Evolutionary conservation across 2,797 vertebrate genomes (phyloP).

Genomic region (Streptopelia turtur): DNA sequence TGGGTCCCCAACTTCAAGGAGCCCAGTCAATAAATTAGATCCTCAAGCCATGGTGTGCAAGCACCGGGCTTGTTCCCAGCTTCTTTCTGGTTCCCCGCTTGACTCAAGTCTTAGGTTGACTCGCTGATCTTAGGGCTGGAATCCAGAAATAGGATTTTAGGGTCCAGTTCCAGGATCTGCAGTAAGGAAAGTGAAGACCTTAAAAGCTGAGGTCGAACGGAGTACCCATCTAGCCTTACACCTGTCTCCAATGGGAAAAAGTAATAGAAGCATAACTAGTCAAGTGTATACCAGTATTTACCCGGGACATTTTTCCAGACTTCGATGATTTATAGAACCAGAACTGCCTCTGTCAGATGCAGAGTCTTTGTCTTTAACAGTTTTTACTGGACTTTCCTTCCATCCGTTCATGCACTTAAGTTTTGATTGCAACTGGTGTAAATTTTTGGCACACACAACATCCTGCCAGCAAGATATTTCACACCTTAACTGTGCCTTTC

Average conservation of each 20-base stretch:
- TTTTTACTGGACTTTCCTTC: neutral
- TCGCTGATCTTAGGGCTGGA: neutral
- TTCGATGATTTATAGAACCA: neutral
- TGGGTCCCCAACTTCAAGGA: neutral
- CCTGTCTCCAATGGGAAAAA: neutral
- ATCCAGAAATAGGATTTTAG: neutral
- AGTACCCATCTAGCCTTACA: neutral
- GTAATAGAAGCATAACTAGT: neutral
- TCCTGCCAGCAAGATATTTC: neutral
- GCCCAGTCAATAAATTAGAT: neutral
- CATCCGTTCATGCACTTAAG: neutral
- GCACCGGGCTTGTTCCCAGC: neutral
- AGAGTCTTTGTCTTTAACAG: neutral
- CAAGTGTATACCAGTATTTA: neutral
- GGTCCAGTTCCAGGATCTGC: neutral
- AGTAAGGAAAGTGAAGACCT: neutral
- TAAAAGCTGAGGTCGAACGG: neutral
- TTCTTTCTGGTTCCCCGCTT: neutral
- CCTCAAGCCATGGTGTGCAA: neutral
- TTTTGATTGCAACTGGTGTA: neutral
- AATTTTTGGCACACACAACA: neutral
- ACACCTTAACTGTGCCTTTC: neutral
- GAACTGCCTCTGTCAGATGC: neutral
- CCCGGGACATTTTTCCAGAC: neutral
- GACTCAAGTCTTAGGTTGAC: neutral